A percentile compares a stretch with the other conserved stretches of the same genome.
Conservation (phyloP, 2,797 vertebrate genomes). For the Triplophysa bombifrons region DNA sequence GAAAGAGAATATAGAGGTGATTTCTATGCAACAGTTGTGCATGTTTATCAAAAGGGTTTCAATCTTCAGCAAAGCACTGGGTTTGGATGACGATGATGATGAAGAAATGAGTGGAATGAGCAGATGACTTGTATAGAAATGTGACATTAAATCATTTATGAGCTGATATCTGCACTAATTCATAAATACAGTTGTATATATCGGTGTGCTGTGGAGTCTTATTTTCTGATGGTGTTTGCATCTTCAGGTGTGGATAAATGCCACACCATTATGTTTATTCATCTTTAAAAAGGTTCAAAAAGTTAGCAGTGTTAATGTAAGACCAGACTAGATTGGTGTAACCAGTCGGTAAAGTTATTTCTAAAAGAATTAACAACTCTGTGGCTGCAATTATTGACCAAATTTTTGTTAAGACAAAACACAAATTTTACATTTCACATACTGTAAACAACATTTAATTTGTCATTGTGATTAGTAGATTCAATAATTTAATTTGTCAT, state of each 20-base stretch:
- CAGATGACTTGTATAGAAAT: constrained; percentile 62
- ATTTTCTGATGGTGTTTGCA: constrained; percentile 34
- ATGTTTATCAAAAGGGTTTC: constrained; percentile 64
- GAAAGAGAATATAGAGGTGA: constrained; percentile 65
- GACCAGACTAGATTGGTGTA: too few species aligned
- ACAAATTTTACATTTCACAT: too few species aligned
- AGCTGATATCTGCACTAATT: constrained; percentile 61
- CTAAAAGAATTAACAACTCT: too few species aligned
- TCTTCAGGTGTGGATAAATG: neutral
- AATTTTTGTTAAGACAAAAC: too few species aligned
- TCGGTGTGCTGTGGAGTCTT: constrained; percentile 54
- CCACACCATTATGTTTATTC: neutral
- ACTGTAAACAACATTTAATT: too few species aligned
- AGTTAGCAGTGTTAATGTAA: neutral
- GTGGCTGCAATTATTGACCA: too few species aligned
- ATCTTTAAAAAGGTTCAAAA: neutral
- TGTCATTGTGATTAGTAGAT: too few species aligned
- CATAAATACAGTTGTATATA: constrained; percentile 65
- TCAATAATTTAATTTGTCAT: too few species aligned
- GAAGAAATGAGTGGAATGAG: constrained; percentile 47
- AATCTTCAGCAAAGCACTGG: constrained; percentile 53
- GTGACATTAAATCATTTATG: constrained; percentile 64
- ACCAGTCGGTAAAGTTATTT: too few species aligned
- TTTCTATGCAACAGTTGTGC: constrained; percentile 66
- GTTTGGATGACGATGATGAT: constrained; percentile 29